These are phyloP conservation scores for Meleagris gallopavo DNA, from an alignment of 2,113 vertebrate species.

Conservation along the genomic window DNA sequence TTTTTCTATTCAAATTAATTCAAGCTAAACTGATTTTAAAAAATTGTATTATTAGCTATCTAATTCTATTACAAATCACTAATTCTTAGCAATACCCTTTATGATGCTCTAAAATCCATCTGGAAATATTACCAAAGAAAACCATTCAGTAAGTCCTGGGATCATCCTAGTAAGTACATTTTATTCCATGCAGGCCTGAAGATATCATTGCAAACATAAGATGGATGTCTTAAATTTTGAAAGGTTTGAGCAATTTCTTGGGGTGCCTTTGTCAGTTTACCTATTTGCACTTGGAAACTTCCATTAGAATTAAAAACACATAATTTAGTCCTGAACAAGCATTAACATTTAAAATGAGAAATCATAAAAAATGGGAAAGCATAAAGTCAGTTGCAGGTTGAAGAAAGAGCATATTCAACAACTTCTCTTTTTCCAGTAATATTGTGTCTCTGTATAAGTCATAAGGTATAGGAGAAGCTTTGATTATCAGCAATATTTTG, in stretches of 20 bases:
- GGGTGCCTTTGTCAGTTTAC: neutral
- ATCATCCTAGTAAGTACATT: neutral
- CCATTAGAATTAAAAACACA: neutral
- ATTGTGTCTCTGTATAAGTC: neutral
- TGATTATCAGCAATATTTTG: neutral
- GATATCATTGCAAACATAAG: neutral
- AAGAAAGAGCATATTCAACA: neutral
- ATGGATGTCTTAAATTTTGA: neutral
- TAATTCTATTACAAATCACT: neutral
- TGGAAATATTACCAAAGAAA: neutral
- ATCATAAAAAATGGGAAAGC: neutral
- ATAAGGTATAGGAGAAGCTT: neutral
- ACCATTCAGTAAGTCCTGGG: neutral
- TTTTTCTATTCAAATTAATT: neutral
- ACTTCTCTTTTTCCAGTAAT: neutral
- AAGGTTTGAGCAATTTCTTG: neutral
- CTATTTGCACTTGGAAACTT: neutral
- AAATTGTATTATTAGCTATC: neutral
- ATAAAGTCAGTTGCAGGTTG: neutral
- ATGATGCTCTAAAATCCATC: neutral
- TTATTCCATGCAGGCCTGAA: neutral
- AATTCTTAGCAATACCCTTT: neutral
- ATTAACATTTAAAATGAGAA: neutral
- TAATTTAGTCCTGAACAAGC: neutral
- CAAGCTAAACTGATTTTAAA: neutral